Conservation (phyloP, 2,888 invertebrate species). For the Incurvaria masculella region DNA sequence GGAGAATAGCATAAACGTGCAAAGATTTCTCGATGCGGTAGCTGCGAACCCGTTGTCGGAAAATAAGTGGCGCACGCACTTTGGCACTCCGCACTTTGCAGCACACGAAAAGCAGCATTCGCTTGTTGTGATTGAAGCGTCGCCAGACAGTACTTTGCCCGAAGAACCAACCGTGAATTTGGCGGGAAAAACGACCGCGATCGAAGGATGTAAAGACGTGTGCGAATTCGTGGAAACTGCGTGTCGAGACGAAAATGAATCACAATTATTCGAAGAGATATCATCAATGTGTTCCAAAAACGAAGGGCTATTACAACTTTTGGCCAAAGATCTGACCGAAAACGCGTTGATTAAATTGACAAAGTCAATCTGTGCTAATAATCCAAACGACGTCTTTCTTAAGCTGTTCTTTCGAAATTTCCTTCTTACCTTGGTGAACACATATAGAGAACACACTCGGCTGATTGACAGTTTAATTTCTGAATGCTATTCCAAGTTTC, state of each 20-base stretch:
- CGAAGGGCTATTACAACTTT: neutral
- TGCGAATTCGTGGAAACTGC: neutral
- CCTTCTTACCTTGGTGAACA: slow-evolving; percentile 26
- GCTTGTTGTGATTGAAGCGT: neutral
- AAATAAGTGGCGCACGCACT: neutral
- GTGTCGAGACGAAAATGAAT: neutral
- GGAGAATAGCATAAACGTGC: neutral
- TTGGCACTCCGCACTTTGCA: neutral
- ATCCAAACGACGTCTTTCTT: slow-evolving; percentile 19
- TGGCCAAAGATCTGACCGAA: neutral
- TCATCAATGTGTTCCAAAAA: neutral
- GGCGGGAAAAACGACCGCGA: neutral
- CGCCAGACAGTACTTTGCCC: neutral
- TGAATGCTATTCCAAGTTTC: slow-evolving; percentile 21
- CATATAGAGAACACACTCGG: slow-evolving; percentile 21
- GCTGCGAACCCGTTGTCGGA: neutral
- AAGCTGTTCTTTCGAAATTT: slow-evolving; percentile 20
- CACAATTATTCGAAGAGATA: neutral
- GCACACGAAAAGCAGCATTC: neutral
- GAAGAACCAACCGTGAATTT: neutral
- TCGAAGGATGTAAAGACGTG: neutral
- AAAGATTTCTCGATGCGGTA: neutral
- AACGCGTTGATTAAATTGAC: neutral
- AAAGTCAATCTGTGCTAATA: neutral
- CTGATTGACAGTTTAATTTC: slow-evolving; percentile 27